phyloP scores from a whole-genome alignment of 2,113 vertebrate species.

The Myotis brandtii region DNA sequence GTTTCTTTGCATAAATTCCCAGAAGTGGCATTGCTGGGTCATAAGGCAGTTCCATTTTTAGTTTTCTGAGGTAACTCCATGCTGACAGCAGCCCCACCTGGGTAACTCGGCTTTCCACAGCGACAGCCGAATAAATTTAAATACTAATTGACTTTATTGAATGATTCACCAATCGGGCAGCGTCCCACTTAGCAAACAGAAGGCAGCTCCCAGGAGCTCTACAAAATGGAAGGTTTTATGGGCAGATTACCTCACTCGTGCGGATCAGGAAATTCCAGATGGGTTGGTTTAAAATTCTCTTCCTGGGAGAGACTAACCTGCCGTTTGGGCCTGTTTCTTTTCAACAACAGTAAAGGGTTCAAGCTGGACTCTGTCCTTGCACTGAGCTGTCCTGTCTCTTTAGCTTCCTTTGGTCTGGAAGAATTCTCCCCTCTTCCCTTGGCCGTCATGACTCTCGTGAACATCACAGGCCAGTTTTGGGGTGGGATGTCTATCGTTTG shows the following conservation, averaged over 20 bases:
- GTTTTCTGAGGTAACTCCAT: too few relatives aligned
- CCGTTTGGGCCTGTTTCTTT: neutral
- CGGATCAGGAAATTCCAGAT: neutral
- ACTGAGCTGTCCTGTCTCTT: neutral
- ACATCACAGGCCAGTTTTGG: neutral
- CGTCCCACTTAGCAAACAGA: neutral
- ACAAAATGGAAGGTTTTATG: neutral
- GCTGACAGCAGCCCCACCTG: too few relatives aligned
- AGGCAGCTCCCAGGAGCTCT: neutral
- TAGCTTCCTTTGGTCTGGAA: neutral
- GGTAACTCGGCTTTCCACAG: too few relatives aligned
- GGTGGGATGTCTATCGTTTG: neutral
- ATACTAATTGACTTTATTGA: neutral
- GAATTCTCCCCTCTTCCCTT: neutral
- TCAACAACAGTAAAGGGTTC: neutral
- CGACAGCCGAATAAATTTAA: neutral
- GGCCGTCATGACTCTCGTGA: neutral
- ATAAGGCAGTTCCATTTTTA: too few relatives aligned
- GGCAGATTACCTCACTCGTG: neutral
- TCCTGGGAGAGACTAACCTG: neutral
- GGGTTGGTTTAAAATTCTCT: neutral
- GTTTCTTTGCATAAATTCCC: too few relatives aligned
- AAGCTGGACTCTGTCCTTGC: neutral
- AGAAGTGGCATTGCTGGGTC: too few relatives aligned
- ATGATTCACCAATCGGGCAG: neutral